Conservation (phyloP, 2,113 vertebrate species). For the Tragelaphus strepsiceros region DNA sequence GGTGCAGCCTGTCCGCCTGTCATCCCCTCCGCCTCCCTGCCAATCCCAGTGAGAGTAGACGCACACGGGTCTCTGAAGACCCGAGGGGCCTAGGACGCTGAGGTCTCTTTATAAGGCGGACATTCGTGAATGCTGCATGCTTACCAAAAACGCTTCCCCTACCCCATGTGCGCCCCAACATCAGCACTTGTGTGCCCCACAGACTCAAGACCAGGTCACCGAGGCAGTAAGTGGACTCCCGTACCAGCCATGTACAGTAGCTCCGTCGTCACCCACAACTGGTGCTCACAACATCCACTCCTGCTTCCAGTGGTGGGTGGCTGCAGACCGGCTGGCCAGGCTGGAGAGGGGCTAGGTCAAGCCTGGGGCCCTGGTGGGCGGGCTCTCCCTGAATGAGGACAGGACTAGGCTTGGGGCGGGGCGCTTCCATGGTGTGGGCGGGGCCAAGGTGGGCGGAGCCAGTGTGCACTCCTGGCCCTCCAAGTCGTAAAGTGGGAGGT, state of each 20-base stretch:
- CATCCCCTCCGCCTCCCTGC: not conserved
- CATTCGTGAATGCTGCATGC: not conserved
- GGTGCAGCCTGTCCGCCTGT: not conserved
- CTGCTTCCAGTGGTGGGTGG: constrained; percentile 57
- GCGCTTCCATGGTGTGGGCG: not conserved
- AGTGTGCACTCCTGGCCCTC: not conserved
- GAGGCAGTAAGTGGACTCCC: constrained; percentile 79
- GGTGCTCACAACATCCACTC: constrained; percentile 85
- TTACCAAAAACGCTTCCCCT: not conserved
- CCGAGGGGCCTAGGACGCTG: not conserved
- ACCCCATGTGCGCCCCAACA: not conserved
- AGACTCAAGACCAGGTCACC: constrained; percentile 70
- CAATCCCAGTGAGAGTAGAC: no score
- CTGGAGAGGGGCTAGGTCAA: not conserved
- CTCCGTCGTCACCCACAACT: constrained; percentile 75
- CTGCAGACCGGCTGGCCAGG: not conserved
- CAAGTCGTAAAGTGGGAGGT: no score
- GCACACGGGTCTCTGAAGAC: not conserved
- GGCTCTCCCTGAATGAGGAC: not conserved
- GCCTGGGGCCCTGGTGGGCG: not conserved
- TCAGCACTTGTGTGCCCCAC: not conserved
- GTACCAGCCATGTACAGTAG: constrained; percentile 80
- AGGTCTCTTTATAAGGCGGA: no score
- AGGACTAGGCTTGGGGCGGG: no score
- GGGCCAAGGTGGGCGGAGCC: not conserved